phyloP scores from a whole-genome alignment of 2,888 invertebrate species.

The Plutella xylostella region DNA sequence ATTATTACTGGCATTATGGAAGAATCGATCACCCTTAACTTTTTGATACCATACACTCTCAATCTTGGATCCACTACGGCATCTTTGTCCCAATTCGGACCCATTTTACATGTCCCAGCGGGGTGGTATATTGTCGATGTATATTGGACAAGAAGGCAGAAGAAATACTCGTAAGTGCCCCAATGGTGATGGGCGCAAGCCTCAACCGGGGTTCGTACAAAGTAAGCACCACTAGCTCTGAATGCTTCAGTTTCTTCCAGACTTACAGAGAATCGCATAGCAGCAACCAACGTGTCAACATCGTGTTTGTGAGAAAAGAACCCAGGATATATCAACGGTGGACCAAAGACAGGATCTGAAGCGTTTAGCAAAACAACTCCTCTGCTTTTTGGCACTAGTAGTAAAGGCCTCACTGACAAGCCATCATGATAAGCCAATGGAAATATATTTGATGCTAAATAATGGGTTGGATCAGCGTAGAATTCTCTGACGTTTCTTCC shows the following conservation, averaged over 20 bases:
- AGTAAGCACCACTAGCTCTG: conserved; percentile 62
- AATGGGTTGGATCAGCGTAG: conserved; percentile 66
- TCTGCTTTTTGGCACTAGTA: conserved; percentile 73
- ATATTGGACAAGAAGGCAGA: conserved; percentile 73
- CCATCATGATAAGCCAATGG: conserved; percentile 75
- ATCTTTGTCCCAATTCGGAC: conserved; percentile 67
- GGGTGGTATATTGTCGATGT: conserved; percentile 79
- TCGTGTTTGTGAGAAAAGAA: conserved; percentile 76
- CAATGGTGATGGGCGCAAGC: conserved; percentile 68
- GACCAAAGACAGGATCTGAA: conserved; percentile 77
- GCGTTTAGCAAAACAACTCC: conserved; percentile 73
- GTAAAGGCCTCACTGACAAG: conserved; percentile 70
- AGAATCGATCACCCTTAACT: conserved; percentile 75
- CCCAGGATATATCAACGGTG: conserved; percentile 79
- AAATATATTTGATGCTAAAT: conserved; percentile 49
- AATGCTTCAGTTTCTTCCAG: conserved; percentile 73
- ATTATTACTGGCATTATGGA: conserved; percentile 75
- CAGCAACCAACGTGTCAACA: conserved; percentile 70
- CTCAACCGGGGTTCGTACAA: conserved; percentile 68
- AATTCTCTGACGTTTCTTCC: conserved; percentile 68
- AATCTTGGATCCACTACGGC: conserved; percentile 76
- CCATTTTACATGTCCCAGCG: conserved; percentile 79
- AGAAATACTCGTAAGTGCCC: conserved; percentile 75
- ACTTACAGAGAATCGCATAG: conserved; percentile 68
- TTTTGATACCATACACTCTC: conserved; percentile 71